Evolutionary conservation across 2,888 invertebrate species (phyloP), one percentile per base, ranked within the genome.

Genomic region (Agrotis exclamationis): DNA sequence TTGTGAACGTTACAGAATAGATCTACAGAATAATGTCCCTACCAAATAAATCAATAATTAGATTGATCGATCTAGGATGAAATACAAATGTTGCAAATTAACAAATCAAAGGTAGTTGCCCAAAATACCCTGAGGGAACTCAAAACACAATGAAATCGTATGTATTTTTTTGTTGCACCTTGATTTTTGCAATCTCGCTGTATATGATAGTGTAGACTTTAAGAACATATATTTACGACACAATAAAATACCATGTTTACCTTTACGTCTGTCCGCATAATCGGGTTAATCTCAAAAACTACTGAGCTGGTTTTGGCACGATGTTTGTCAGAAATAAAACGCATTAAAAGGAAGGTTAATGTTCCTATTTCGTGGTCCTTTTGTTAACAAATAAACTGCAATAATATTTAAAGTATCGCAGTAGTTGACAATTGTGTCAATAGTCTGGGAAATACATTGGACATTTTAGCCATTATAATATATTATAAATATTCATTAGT

Each of bases 361-460:
- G 24, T 47, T 18, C 6, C 33, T 6, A 44, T 24, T 4, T 3
- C n/a, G n/a, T 22, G 16, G 24, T 50, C 9, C 7, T 24, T 33
- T 75, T 44, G 13, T 1, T 14, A 11, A 18, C 9, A 66, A 75
- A 48, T 56, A 28, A 33, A 13, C 39, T 13, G 48, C 13, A 28
- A 1, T 22, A 4, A n/a, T 2, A 44, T 48, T 54, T 7, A 44
- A 45, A 59, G 13, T 48, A 14, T 24, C 14, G 18, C 2, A 18
- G 4, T n/a, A 20, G 33, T 57, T 28, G 4, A 33, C 70, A 74
- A 56, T 59, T 76, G 76, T n/a, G 33, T 33, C 69, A 68, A 74
- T 24, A 39, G 5, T 44, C 44, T 18, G 18, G 39, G 24, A 28
- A 44, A 50, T 16, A 14, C 48, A 28, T 47, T 33, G 13, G 0